phyloP scores from a whole-genome alignment of 2,113 vertebrate species.

The Cyrtonyx montezumae region DNA sequence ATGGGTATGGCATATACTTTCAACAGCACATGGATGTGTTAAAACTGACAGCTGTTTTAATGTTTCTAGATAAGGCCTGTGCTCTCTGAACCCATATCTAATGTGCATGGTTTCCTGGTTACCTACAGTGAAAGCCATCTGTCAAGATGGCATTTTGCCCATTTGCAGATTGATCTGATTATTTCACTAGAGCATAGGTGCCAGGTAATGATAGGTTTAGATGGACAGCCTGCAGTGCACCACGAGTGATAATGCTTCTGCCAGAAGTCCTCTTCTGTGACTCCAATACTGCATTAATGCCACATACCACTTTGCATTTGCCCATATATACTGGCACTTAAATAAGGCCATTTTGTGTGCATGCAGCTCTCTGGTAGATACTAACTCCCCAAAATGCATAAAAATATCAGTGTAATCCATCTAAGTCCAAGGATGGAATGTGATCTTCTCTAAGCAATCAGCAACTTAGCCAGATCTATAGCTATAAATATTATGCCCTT shows the following conservation, averaged over 20 bases:
- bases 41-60: conserved; percentile 30
- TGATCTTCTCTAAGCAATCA: background rate
- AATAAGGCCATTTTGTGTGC: background rate
- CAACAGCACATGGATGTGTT: background rate
- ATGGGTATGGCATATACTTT: background rate
- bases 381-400: background rate
- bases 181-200: conserved; percentile 51
- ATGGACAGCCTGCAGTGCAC: conserved; percentile 45
- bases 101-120: conserved; percentile 47
- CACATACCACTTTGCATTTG: conserved; percentile 29
- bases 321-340: background rate
- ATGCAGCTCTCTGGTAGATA: background rate
- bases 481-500: background rate
- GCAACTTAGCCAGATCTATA: background rate
- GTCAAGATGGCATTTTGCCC: conserved; percentile 64
- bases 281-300: background rate
- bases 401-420: conserved; percentile 17
- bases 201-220: conserved; percentile 72
- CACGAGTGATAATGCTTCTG: conserved; percentile 41
- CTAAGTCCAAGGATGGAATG: background rate
- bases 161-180: conserved; percentile 56
- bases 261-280: conserved; percentile 28
- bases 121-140: conserved; percentile 64
- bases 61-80: conserved; percentile 31
- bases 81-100: conserved; percentile 22